These are phyloP conservation scores for Cylloceria caligata DNA, from an alignment of 2,888 invertebrate genomes.

Conservation along the genomic window DNA sequence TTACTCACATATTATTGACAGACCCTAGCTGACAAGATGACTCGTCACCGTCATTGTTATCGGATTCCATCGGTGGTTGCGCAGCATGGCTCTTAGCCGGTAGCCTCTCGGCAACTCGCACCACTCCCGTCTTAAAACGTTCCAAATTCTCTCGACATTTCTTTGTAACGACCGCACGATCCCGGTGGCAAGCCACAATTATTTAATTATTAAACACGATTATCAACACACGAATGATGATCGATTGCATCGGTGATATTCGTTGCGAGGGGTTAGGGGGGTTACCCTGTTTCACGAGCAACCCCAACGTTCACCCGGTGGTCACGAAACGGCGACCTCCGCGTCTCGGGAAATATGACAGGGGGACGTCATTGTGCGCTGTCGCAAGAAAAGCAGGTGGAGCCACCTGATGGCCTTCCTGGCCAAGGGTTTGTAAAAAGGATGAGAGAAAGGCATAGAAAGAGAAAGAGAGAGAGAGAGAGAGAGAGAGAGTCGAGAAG, in stretches of 20 bases:
- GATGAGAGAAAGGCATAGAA: background rate
- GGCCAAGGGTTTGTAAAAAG: background rate
- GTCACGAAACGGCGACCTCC: slow-evolving; percentile 62
- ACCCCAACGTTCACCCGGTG: slow-evolving; percentile 61
- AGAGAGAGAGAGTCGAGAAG: background rate
- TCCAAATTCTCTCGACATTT: slow-evolving; percentile 32
- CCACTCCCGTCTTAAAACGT: slow-evolving; percentile 44
- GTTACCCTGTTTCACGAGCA: slow-evolving; percentile 43
- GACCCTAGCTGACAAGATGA: slow-evolving; percentile 73
- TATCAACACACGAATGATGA: background rate
- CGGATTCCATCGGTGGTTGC: slow-evolving; percentile 67
- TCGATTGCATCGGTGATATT: background rate
- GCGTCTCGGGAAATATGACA: slow-evolving; percentile 37
- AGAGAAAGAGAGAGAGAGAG: background rate
- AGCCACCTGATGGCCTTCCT: slow-evolving; percentile 43
- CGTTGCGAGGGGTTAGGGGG: slow-evolving; percentile 38
- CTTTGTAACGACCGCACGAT: background rate
- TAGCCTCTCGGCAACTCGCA: slow-evolving; percentile 39
- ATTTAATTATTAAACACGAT: background rate
- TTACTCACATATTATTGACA: slow-evolving; percentile 75
- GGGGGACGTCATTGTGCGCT: slow-evolving; percentile 46
- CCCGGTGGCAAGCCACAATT: slow-evolving; percentile 17
- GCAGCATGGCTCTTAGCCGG: slow-evolving; percentile 59
- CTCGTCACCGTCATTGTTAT: slow-evolving; percentile 71
- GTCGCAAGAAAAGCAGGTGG: slow-evolving; percentile 53